phyloP scores from a whole-genome alignment of 35 echinoderm and acorn worm species.

The Lytechinus variegatus region DNA sequence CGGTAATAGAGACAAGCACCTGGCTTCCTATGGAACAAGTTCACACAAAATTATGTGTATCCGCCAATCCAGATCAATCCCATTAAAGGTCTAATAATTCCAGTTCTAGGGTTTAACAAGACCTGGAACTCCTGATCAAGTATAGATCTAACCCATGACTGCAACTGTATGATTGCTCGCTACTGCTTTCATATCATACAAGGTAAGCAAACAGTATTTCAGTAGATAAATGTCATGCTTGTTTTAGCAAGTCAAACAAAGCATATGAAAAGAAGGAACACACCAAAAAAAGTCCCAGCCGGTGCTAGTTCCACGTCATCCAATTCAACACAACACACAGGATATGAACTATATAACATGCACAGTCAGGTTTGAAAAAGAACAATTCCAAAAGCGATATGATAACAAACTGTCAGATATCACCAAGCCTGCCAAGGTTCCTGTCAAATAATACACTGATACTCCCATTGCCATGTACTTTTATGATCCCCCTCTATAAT shows the following conservation, averaged over 20 bases:
- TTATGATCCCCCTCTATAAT: background rate
- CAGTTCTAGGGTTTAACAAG: background rate
- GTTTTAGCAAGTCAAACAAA: background rate
- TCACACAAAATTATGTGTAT: background rate
- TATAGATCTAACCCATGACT: background rate
- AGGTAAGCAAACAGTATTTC: background rate
- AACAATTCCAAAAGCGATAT: background rate
- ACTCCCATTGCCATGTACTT: background rate
- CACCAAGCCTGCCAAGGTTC: background rate
- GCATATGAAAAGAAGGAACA: background rate
- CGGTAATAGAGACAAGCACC: background rate
- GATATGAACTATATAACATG: background rate
- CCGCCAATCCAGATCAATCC: background rate
- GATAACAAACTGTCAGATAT: background rate
- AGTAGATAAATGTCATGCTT: background rate
- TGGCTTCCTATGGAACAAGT: background rate
- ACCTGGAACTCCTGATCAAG: background rate
- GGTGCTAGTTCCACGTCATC: background rate
- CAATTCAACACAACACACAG: background rate
- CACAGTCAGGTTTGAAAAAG: conserved; percentile 1
- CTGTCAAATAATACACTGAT: background rate
- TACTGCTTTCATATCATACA: background rate
- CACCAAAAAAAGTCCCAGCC: background rate
- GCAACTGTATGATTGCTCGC: background rate
- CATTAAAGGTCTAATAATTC: background rate